Evolutionary conservation across 2,888 invertebrate species (phyloP), one percentile per base, ranked within the genome.

Genomic region (Pasiphila rectangulata): DNA sequence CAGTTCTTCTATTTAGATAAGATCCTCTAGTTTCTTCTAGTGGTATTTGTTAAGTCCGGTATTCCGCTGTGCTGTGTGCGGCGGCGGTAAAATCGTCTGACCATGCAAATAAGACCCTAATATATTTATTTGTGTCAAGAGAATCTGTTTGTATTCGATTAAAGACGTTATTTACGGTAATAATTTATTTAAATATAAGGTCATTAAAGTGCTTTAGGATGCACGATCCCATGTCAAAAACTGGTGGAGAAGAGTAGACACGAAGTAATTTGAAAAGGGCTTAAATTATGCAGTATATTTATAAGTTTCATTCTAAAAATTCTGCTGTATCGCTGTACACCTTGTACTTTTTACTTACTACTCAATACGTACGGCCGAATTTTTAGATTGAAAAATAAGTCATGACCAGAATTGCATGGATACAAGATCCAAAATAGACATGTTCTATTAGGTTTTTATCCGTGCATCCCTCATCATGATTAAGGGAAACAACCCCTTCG

Each of bases 401-500:
- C 15, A 24, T 29, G 21, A 38, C 10, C 7, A 13, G 5, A 45
- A 45, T 34, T 45, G 34, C 19, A 38, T 20, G 37, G 38, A 45
- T 10, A 25, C 32, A 39, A n/a, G 27, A 5, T 35, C 1, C 1
- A n/a, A 25, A n/a, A n/a, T n/a, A n/a, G n/a, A n/a, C n/a, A n/a
- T n/a, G n/a, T n/a, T n/a, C 10, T 13, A 12, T 9, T 19, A 9
- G 4, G 3, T 32, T 27, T 16, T 41, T 38, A 30, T 54, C 51
- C 47, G 51, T 51, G 38, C 40, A 51, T 34, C 19, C 38, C 10
- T 20, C 4, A 3, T 51, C 48, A 51, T 36, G 27, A 45, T 46
- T 24, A 5, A 0, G 45, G 51, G 49, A 38, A 6, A 21, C 7
- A 2, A 24, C 23, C 35, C 51, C 56, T 29, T 57, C 66, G 67